These are phyloP conservation scores for Chaenodraco wilsoni DNA, from an alignment of 2,797 vertebrate genomes.

Conservation along the genomic window DNA sequence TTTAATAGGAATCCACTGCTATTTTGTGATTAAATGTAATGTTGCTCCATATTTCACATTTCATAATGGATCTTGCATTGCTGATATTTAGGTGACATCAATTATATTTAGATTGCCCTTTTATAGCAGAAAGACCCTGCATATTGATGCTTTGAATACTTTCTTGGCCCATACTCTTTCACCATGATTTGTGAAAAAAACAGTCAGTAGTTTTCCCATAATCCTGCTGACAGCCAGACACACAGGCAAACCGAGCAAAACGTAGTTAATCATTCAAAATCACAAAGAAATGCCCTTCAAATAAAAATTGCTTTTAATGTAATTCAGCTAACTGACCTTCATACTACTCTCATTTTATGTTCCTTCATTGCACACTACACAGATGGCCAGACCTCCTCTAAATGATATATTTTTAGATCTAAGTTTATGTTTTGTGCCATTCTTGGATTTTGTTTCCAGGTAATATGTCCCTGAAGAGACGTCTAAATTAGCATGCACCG, in stretches of 20 bases:
- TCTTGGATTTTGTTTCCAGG: conserved; percentile 19
- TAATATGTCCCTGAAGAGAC: conserved; percentile 75
- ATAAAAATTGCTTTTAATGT: conserved; percentile 18
- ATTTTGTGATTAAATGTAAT: conserved; percentile 39
- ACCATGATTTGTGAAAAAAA: too few species aligned
- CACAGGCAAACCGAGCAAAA: too few species aligned
- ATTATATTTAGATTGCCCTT: conserved; percentile 14
- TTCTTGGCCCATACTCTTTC: too few species aligned
- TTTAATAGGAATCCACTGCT: conserved; percentile 37
- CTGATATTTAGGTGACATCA: conserved; percentile 10
- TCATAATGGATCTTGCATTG: conserved; percentile 1
- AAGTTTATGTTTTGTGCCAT: conserved; percentile 51
- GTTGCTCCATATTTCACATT: conserved; percentile 23
- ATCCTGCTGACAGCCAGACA: too few species aligned
- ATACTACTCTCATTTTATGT: conserved; percentile 25
- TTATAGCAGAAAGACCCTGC: conserved; percentile 4
- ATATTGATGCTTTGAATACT: conserved; percentile 1
- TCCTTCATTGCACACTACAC: conserved; percentile 15
- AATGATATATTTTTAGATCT: conserved; percentile 63
- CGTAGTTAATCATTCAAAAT: not conserved
- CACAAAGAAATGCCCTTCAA: conserved; percentile 22
- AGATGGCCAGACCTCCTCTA: conserved; percentile 51
- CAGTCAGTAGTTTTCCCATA: too few species aligned
- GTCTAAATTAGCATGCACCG: conserved; percentile 78
- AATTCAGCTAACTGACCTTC: conserved; percentile 49